Evolutionary conservation across 2,888 invertebrate species (phyloP).

Genomic region (Xanthorhoe spadicearia): DNA sequence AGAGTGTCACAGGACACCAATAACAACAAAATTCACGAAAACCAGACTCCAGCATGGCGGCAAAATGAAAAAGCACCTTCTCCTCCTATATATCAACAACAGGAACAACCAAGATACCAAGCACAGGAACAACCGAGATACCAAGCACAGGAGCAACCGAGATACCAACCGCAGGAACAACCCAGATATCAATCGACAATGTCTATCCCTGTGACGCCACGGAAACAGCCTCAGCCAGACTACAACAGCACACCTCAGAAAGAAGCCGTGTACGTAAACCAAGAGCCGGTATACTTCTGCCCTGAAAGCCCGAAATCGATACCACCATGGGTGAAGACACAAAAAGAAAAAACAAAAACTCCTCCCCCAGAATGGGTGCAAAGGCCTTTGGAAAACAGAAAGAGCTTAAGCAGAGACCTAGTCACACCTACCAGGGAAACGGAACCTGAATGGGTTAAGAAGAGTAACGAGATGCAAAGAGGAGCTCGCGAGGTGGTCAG

Average conservation of each 20-base stretch:
- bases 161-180: conserved; percentile 58
- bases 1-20: conserved; percentile 66
- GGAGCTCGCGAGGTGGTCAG: conserved; percentile 72
- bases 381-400: conserved; percentile 70
- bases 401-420: conserved; percentile 70
- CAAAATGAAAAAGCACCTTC: conserved; percentile 56
- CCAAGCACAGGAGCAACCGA: conserved; percentile 67
- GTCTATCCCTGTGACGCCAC: conserved; percentile 78
- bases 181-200: conserved; percentile 78
- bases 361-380: conserved; percentile 80
- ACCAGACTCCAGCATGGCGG: conserved; percentile 61
- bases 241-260: conserved; percentile 66
- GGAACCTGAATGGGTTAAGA: conserved; percentile 79
- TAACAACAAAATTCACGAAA: conserved; percentile 66
- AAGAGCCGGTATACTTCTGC: conserved; percentile 77
- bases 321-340: conserved; percentile 78
- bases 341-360: conserved; percentile 80
- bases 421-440: conserved; percentile 73
- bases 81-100: conserved; percentile 54
- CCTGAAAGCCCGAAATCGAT: conserved; percentile 78
- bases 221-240: conserved; percentile 61
- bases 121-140: conserved; percentile 69
- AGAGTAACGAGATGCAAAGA: conserved; percentile 74
- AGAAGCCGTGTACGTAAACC: conserved; percentile 76
- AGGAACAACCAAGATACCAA: conserved; percentile 59